Conservation (phyloP, 2,888 invertebrate species). For the Ypsolopha sequella region DNA sequence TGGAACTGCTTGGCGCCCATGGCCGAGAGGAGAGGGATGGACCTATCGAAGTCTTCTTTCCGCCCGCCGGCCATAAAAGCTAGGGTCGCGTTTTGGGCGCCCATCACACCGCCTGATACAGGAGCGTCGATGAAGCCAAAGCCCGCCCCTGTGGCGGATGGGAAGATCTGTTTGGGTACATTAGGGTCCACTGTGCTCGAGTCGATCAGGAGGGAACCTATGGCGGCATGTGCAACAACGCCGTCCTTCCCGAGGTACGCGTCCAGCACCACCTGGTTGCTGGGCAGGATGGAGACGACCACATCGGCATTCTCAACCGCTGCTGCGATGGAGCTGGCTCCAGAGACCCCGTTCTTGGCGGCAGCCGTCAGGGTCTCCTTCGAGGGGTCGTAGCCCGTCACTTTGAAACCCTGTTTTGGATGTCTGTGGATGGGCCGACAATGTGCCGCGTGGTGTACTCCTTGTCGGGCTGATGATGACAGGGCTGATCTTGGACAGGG, state of each 20-base stretch:
- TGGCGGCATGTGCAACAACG: slow-evolving; percentile 70
- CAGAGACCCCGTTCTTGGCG: slow-evolving; percentile 78
- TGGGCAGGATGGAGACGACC: slow-evolving; percentile 95
- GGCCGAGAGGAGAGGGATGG: slow-evolving; percentile 76
- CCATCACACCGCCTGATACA: slow-evolving; percentile 97
- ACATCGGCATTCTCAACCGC: slow-evolving; percentile 80
- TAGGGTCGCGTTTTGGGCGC: slow-evolving; percentile 90
- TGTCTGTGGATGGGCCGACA: no score
- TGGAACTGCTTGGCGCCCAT: slow-evolving; percentile 96
- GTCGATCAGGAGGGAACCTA: slow-evolving; percentile 88
- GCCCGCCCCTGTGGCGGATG: slow-evolving; percentile 74
- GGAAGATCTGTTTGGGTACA: slow-evolving; percentile 81
- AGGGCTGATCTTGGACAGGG: no score
- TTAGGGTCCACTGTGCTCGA: slow-evolving; percentile 96
- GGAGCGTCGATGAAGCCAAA: slow-evolving; percentile 93
- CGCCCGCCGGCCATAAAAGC: slow-evolving; percentile 98
- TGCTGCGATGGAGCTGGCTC: slow-evolving; percentile 80
- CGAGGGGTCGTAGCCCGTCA: slow-evolving; percentile 88
- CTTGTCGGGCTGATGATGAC: no score
- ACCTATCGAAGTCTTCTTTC: slow-evolving; percentile 76
- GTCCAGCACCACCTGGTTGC: slow-evolving; percentile 87
- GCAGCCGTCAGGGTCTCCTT: slow-evolving; percentile 74
- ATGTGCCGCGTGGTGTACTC: no score
- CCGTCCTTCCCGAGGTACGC: slow-evolving; percentile 78
- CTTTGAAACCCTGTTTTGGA: slow-evolving; percentile 81